phyloP scores from a whole-genome alignment of 2,113 vertebrate genomes.

The Cyrtonyx montezumae region DNA sequence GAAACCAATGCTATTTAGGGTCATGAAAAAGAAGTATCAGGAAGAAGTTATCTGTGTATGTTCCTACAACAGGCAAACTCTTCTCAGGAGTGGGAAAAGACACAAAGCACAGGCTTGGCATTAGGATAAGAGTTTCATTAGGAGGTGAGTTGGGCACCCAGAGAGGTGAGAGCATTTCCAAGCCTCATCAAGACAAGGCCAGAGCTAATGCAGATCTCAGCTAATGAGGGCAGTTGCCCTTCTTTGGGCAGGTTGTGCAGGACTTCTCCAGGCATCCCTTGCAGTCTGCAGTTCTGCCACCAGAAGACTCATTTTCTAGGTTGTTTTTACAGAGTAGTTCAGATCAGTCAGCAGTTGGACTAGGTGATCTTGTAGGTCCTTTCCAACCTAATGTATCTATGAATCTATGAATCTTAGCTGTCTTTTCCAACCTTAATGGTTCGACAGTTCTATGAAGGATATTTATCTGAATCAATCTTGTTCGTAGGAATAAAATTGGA shows the following conservation, averaged over 20 bases:
- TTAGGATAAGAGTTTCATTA: neutral
- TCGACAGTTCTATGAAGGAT: neutral
- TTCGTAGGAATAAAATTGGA: neutral
- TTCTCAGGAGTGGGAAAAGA: neutral
- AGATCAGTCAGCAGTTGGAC: neutral
- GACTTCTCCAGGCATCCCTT: neutral
- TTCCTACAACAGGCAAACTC: neutral
- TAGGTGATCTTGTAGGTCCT: too few species aligned
- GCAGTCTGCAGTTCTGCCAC: neutral
- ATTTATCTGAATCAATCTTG: neutral
- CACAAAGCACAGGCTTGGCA: neutral
- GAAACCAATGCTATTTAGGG: neutral
- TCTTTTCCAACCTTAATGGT: too few species aligned
- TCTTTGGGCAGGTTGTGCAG: neutral
- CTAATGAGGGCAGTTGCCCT: neutral
- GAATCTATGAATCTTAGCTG: too few species aligned
- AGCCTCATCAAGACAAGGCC: neutral
- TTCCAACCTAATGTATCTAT: too few species aligned
- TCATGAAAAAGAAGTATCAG: neutral
- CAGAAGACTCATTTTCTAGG: neutral
- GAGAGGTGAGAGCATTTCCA: neutral
- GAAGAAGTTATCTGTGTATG: neutral
- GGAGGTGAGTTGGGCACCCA: neutral
- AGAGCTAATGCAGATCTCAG: neutral
- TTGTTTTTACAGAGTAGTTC: neutral